Conservation (phyloP, 2,113 vertebrate species). For the Ranitomeya variabilis region DNA sequence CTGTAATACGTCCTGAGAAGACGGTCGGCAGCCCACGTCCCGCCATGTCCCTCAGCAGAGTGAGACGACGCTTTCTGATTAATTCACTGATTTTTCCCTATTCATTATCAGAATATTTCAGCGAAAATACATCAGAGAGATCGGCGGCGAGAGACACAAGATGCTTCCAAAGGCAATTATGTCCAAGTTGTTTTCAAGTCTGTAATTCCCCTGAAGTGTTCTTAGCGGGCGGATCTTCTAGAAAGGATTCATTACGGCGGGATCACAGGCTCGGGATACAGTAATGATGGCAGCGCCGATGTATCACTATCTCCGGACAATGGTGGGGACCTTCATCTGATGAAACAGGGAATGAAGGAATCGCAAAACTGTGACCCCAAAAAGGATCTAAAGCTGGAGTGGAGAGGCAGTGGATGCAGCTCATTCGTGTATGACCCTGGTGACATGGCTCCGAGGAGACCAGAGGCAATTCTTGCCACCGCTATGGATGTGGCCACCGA, state of each 20-base stretch:
- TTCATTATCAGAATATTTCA: conserved; percentile 10
- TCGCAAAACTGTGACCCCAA: not conserved
- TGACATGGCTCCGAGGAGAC: too few species aligned
- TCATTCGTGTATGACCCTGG: too few species aligned
- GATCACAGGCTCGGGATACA: not conserved
- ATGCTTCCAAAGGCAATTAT: conserved; percentile 11
- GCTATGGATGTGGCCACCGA: too few species aligned
- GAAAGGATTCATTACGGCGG: not conserved
- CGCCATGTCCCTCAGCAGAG: not conserved
- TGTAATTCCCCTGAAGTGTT: conserved; percentile 29
- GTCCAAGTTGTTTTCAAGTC: not conserved
- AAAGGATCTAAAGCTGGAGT: too few species aligned
- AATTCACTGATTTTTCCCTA: not conserved
- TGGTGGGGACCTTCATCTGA: not conserved
- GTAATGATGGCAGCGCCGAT: conserved; percentile 5
- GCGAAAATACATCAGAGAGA: not conserved
- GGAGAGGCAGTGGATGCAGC: too few species aligned
- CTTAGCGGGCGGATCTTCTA: not conserved
- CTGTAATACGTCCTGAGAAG: not conserved
- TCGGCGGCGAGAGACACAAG: not conserved
- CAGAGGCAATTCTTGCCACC: too few species aligned
- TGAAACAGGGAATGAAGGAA: not conserved
- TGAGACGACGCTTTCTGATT: not conserved
- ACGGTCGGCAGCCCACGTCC: not conserved
- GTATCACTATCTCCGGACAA: not conserved